These are phyloP conservation scores for Thera obeliscata DNA, from an alignment of 2,888 invertebrate species.

Conservation along the genomic window DNA sequence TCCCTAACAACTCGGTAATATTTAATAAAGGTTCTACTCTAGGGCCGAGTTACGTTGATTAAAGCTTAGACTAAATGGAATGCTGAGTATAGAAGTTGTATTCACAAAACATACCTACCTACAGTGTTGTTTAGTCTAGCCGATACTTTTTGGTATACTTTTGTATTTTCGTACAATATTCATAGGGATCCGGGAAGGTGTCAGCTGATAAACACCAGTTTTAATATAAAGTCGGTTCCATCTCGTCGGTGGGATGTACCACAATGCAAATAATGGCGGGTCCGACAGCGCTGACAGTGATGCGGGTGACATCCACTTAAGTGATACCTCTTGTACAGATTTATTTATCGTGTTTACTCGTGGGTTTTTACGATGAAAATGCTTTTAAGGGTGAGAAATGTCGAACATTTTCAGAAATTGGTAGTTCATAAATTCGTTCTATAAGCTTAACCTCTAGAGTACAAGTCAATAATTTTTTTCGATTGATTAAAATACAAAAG, in stretches of 20 bases:
- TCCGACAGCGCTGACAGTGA: slow-evolving; percentile 61
- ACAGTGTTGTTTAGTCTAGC: too few species aligned
- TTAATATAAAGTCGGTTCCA: slow-evolving; percentile 3
- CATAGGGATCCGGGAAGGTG: too few species aligned
- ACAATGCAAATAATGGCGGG: slow-evolving; percentile 59
- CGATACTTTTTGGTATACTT: too few species aligned
- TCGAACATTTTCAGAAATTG: not conserved
- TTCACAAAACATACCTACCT: too few species aligned
- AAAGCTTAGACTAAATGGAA: too few species aligned
- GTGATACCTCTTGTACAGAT: slow-evolving; percentile 53
- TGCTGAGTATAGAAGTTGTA: too few species aligned
- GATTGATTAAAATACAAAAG: too few species aligned
- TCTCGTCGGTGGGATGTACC: slow-evolving; percentile 43
- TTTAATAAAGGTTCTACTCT: too few species aligned
- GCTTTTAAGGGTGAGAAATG: slow-evolving; percentile 8
- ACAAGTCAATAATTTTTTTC: too few species aligned
- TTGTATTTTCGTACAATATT: too few species aligned
- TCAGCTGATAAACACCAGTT: not conserved
- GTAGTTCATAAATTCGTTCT: not conserved
- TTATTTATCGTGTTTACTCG: slow-evolving; percentile 47
- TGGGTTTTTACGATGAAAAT: slow-evolving; percentile 22
- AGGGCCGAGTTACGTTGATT: too few species aligned
- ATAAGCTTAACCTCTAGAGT: not conserved
- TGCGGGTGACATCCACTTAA: slow-evolving; percentile 63
- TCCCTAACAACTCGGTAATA: too few species aligned